These are phyloP conservation scores for Agrotis puta DNA, from an alignment of 2,888 invertebrate species.

Conservation along the genomic window DNA sequence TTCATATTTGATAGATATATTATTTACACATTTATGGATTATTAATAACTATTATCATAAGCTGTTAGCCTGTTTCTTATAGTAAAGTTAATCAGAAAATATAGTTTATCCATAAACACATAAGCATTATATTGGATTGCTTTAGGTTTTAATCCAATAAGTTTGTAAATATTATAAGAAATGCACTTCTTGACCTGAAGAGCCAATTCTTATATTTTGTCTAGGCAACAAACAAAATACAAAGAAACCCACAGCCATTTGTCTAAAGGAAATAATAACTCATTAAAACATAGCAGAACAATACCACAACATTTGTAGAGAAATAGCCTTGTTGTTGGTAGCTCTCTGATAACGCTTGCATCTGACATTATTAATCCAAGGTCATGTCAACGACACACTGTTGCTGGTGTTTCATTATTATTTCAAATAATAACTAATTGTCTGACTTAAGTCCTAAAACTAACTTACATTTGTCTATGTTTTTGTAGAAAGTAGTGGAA, in stretches of 20 bases:
- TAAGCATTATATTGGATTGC: background rate
- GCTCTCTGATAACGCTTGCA: constrained; percentile 66
- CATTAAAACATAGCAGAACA: constrained; percentile 38
- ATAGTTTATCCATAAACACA: background rate
- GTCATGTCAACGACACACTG: constrained; percentile 47
- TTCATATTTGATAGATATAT: background rate
- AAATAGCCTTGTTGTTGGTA: constrained; percentile 63
- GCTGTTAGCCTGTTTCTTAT: background rate
- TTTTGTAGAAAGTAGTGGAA: too few relatives aligned
- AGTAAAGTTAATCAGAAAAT: background rate
- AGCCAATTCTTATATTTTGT: background rate
- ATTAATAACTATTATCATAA: background rate
- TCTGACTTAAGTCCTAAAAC: background rate
- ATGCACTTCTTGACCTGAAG: background rate
- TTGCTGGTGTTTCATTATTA: constrained; percentile 15
- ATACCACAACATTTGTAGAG: constrained; percentile 11
- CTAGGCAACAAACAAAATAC: background rate
- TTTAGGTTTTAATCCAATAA: background rate
- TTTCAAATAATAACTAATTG: constrained; percentile 39
- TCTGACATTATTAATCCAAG: constrained; percentile 68
- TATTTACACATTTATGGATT: background rate
- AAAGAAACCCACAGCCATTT: background rate
- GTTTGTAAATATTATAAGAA: background rate
- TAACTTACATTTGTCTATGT: background rate
- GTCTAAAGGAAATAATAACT: constrained; percentile 19